phyloP scores from a whole-genome alignment of 2,113 vertebrate genomes.

The Oncorhynchus nerka region DNA sequence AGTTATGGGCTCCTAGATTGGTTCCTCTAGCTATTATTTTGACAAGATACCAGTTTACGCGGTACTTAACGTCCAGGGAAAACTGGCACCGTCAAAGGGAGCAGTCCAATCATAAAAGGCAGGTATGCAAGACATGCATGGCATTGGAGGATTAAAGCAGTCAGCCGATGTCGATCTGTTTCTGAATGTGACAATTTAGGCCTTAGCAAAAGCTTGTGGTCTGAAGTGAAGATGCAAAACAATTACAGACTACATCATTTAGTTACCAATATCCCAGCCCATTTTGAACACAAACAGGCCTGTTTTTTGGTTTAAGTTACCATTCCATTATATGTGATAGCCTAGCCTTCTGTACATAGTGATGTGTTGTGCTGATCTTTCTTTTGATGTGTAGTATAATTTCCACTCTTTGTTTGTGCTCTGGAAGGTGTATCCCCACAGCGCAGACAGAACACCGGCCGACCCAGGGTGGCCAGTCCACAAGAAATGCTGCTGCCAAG shows the following conservation, averaged over 20 bases:
- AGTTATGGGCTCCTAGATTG: too few relatives aligned
- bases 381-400: too few relatives aligned
- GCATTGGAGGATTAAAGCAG: background rate
- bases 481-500: background rate
- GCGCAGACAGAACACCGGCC: constrained; percentile 1
- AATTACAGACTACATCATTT: too few relatives aligned
- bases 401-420: background rate
- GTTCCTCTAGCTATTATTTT: background rate
- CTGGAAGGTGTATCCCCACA: background rate
- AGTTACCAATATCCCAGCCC: too few relatives aligned
- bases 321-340: background rate
- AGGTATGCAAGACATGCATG: background rate
- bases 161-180: too few relatives aligned
- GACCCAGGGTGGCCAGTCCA: constrained; percentile 1
- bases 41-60: constrained; percentile 4
- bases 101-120: background rate
- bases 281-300: too few relatives aligned
- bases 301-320: background rate
- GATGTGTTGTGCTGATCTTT: too few relatives aligned
- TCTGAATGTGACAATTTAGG: too few relatives aligned
- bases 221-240: too few relatives aligned
- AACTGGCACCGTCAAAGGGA: background rate
- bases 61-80: background rate
- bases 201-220: too few relatives aligned
- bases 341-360: background rate